These are phyloP conservation scores for Galbula dea DNA, from an alignment of 2,113 vertebrate species.

Conservation along the genomic window DNA sequence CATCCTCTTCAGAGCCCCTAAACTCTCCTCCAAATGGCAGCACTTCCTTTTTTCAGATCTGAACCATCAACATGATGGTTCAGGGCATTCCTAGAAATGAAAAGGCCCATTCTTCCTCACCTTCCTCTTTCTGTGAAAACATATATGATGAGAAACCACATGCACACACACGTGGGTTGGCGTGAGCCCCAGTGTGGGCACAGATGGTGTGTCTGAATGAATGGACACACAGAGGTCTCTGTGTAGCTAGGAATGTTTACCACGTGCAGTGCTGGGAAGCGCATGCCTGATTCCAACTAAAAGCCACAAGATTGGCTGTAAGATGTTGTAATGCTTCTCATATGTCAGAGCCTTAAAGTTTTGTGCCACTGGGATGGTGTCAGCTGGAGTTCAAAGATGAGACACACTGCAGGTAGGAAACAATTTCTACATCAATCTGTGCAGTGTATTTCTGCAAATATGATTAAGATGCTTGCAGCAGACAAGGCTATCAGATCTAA, in stretches of 20 bases:
- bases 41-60: not conserved
- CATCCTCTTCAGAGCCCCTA: not conserved
- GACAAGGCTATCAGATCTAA: not conserved
- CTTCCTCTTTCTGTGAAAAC: conserved; percentile 1
- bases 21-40: not conserved
- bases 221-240: not conserved
- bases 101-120: not conserved
- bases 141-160: not conserved
- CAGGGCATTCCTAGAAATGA: conserved; percentile 10
- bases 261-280: not conserved
- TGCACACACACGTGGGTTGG: not conserved
- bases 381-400: not conserved
- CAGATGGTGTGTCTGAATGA: not conserved
- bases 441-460: not conserved
- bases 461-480: not conserved
- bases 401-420: not conserved
- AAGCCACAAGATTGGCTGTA: not conserved
- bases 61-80: not conserved
- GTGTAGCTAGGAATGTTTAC: not conserved
- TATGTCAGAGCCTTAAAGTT: not conserved
- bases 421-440: not conserved
- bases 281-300: not conserved
- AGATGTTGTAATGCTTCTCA: not conserved
- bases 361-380: not conserved
- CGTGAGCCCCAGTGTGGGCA: not conserved